Evolutionary conservation across 92 coral and sea anemone species (phyloP), one percentile per base, ranked within the genome.

Genomic region (Micromussa lordhowensis): DNA sequence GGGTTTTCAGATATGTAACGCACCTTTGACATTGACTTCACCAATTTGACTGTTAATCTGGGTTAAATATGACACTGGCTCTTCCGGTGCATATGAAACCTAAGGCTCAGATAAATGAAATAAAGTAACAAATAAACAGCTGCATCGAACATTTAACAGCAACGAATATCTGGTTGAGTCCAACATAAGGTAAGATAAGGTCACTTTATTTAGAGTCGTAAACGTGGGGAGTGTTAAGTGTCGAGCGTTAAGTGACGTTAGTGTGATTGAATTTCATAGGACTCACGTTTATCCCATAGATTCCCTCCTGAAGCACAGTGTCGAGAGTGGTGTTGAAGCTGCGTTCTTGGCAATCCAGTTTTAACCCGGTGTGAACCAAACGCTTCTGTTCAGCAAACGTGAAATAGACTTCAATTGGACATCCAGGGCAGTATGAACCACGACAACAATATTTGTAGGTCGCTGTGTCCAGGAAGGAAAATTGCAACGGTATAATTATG

Each of bases 361-460:
- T 59, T 28, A 95, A 84, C 38, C 86, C 57, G 15, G 75, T 77
- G 74, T 95, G 90, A 18, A 95, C 94, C 58, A 89, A 59, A 75
- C 94, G 75, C 12, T 63, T 35, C n/a, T 70, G 77, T 54, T 79
- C 88, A 17, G 86, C 90, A 24, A 92, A 71, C 54, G 74, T 71
- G 11, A 95, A 83, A 69, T 75, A 68, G 16, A 95, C 81, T 51
- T 76, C 74, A 84, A 85, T 76, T 1, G 93, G 90, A 69, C 96
- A 93, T 21, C 38, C 82, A 5, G 96, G 95, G 49, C 93, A 94
- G 76, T 92, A 83, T 22, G 85, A 86, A 17, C 96, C 96, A 22
- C 89, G 95, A 51, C 93, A 94, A 53, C 96, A 94, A 79, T 90
- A 88, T 75, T 78, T 93, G 89, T 93, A 91, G 3, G 72, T 69